Conservation (phyloP, 2,797 vertebrate genomes). For the Delichon dasypus region DNA sequence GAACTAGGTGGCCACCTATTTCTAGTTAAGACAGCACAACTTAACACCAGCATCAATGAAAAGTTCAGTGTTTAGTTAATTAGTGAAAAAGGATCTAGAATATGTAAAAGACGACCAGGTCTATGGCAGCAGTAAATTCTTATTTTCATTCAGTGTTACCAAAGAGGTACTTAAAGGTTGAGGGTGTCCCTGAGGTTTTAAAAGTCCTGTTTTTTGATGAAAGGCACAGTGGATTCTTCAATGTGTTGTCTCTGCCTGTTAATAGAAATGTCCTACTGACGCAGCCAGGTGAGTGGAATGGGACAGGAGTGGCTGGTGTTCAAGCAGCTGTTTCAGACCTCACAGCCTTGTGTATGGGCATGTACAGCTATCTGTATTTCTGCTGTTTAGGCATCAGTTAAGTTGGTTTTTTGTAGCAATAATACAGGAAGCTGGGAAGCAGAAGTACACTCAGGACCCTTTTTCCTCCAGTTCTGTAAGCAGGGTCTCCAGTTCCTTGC, state of each 20-base stretch:
- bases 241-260: neutral
- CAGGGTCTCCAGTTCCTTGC: neutral
- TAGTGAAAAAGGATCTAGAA: neutral
- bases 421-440: neutral
- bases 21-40: neutral
- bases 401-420: neutral
- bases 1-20: neutral
- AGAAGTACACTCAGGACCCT: neutral
- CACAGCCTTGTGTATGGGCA: rapidly evolving
- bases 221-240: neutral
- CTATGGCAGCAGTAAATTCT: neutral
- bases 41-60: neutral
- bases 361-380: neutral
- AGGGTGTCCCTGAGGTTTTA: neutral
- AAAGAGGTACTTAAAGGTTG: neutral
- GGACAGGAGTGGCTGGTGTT: neutral
- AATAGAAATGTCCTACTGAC: neutral
- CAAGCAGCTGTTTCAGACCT: rapidly evolving
- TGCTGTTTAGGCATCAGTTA: neutral
- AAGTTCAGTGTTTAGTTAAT: neutral
- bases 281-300: neutral
- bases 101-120: neutral
- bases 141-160: neutral
- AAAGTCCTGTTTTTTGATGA: neutral
- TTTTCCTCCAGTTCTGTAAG: neutral